Conservation (phyloP, 2,888 invertebrate species). For the Macrostomum cliftonense region DNA sequence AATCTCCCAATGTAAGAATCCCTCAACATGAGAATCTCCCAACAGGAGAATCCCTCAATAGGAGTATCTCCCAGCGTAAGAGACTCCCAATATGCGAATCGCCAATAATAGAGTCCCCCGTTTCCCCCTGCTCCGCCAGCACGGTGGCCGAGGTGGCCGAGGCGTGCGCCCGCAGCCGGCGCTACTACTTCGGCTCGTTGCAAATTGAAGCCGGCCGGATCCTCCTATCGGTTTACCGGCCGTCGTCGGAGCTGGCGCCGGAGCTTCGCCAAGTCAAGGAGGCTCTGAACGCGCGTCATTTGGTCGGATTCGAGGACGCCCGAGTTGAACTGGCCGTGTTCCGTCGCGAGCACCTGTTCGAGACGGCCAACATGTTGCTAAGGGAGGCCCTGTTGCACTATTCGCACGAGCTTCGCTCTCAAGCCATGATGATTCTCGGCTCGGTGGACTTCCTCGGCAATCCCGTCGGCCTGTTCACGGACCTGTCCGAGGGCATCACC, state of each 20-base stretch:
- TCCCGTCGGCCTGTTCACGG: constrained; percentile 80
- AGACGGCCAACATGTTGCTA: constrained; percentile 64
- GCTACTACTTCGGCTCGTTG: constrained; percentile 68
- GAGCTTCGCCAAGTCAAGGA: constrained; percentile 20
- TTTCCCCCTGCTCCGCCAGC: constrained; percentile 41
- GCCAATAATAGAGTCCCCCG: too few relatives aligned
- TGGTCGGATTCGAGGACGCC: too few relatives aligned
- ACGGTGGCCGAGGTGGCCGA: constrained; percentile 50
- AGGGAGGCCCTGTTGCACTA: constrained; percentile 48
- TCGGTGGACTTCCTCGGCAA: constrained; percentile 94
- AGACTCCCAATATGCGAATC: too few relatives aligned
- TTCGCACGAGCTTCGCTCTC: constrained; percentile 49
- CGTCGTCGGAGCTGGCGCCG: constrained; percentile 58
- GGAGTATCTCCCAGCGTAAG: too few relatives aligned
- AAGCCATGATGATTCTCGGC: constrained; percentile 79
- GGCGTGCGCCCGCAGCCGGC: constrained; percentile 36
- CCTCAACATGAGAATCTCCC: too few relatives aligned
- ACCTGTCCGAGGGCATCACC: constrained; percentile 80
- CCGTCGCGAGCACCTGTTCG: constrained; percentile 64
- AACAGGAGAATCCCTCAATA: too few relatives aligned
- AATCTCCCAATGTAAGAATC: too few relatives aligned
- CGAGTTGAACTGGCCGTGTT: too few relatives aligned
- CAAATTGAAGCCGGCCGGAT: constrained; percentile 61
- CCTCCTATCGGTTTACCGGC: constrained; percentile 61
- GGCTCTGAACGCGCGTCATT: too few relatives aligned